Evolutionary conservation across 1,140 invertebrate genomes (phyloP), one percentile per base, ranked within the genome.

Genomic region (Sinella curviseta): DNA sequence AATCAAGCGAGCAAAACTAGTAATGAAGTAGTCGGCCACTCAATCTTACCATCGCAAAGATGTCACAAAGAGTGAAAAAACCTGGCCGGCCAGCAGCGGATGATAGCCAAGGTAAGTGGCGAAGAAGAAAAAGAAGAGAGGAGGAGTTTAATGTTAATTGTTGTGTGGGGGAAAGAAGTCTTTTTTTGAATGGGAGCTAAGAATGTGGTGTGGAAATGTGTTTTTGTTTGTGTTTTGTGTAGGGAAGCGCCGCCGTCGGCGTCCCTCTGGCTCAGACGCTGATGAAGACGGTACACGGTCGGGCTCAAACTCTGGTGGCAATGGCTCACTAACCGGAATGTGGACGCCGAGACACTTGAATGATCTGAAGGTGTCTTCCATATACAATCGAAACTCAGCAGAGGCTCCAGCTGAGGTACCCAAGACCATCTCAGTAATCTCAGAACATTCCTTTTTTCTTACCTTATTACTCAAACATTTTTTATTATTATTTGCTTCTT

Each of bases 301-400:
- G 54, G 83, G 83, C n/a, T 82, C 81, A 12, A 82, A 82, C 77
- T 82, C 81, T 36, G 84, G 89, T 91, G 86, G 86, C 90, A 84
- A 90, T 90, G 86, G 82, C 34, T 88, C 91, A 84, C 90, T 91
- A 83, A 90, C 91, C 67, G 89, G 90, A 83, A 90, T 91, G 80
- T 95, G 93, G 94, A 93, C 93, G 85, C 92, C 94, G 83, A 90
- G 94, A 80, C 91, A 93, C 84, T 90, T 93, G 85, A 93, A 91
- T 87, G 94, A 95, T 87, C 91, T 95, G 85, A 95, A 95, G 88
- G 93, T 93, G 88, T 92, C 92, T 84, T 92, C 92, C 85, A 95
- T 95, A 85, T 96, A 96, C 87, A 96, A 96, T 87, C 91, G 94
- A 84, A 94, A 92, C 86, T 93, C 93, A 79, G 92, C 93, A 36